Evolutionary conservation across 2,888 invertebrate species (phyloP), one percentile per base, ranked within the genome.

Genomic region (Diplazon laetatorius): DNA sequence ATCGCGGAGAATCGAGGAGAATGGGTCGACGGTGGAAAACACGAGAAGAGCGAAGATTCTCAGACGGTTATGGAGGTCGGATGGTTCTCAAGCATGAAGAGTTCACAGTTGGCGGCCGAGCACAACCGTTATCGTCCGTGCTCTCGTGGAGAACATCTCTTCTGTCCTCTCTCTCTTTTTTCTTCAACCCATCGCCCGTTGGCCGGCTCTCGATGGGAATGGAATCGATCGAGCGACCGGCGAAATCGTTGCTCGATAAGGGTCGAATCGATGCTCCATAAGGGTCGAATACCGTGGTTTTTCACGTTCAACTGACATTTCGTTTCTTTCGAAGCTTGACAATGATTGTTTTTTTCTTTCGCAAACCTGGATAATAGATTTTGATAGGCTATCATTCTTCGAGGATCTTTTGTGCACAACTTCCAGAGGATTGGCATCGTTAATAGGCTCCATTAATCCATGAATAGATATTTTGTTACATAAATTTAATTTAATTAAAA

Each of bases 31-130:
- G n/a, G n/a, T n/a, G n/a, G n/a, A 71, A 50, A 60, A 52, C 48
- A 18, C 63, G 30, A 12, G 20, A 18, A 9, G 42, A 65, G 57
- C 39, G 59, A 69, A 79, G 76, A 77, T 74, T 81, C n/a, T 48
- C 44, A 30, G 83, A 80, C 74, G 52, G 30, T 8, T 22, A 39
- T 50, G 37, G 65, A 65, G 65, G 50, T 52, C 39, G 42, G 25
- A 39, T 20, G 52, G 39, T 39, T 52, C n/a, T n/a, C n/a, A n/a
- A n/a, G 22, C 14, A 39, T 39, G 14, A 39, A 5, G 39, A 52
- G 39, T 50, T 66, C 22, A 39, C 50, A 37, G 20, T 50, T 65
- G 65, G n/a, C 22, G 50, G 12, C 37, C 65, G 18, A 50, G 50
- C 20, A 37, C 20, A 50, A 18, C 30, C n/a, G 52, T 22, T 14